Evolutionary conservation across 2,888 invertebrate species (phyloP).

Genomic region (Mythimna ferrago): DNA sequence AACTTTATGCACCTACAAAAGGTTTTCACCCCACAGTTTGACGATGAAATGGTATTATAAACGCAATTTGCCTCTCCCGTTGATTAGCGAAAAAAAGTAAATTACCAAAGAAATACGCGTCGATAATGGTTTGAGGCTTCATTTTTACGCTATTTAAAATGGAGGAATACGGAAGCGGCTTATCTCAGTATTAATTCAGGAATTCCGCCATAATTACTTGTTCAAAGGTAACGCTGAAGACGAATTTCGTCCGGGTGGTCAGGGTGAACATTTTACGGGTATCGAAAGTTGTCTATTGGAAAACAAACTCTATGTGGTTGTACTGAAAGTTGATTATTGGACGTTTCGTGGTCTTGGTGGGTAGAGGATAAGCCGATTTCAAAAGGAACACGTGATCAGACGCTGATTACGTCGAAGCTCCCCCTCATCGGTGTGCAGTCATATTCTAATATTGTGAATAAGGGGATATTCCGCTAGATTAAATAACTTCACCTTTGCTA

Average conservation of each 20-base stretch:
- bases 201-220: conserved; percentile 88
- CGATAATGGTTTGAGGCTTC: conserved; percentile 69
- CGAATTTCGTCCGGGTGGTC: conserved; percentile 75
- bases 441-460: conserved; percentile 89
- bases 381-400: conserved; percentile 89
- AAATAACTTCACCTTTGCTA: conserved; percentile 66
- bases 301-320: conserved; percentile 66
- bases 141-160: conserved; percentile 66
- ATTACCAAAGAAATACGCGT: conserved; percentile 71
- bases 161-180: conserved; percentile 74
- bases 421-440: conserved; percentile 77
- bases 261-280: conserved; percentile 73
- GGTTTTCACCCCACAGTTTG: conserved; percentile 42
- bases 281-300: conserved; percentile 58
- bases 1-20: conserved; percentile 50
- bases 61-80: conserved; percentile 56
- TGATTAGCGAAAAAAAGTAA: conserved; percentile 71
- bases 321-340: conserved; percentile 70
- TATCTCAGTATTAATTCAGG: conserved; percentile 87
- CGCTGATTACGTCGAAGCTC: conserved; percentile 83
- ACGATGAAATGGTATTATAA: conserved; percentile 58
- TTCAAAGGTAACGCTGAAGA: conserved; percentile 85
- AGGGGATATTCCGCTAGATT: conserved; percentile 83
- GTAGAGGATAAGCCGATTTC: conserved; percentile 87
- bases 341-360: conserved; percentile 62